Evolutionary conservation across 1,140 invertebrate genomes (phyloP).

Genomic region (Hycleus cichorii): DNA sequence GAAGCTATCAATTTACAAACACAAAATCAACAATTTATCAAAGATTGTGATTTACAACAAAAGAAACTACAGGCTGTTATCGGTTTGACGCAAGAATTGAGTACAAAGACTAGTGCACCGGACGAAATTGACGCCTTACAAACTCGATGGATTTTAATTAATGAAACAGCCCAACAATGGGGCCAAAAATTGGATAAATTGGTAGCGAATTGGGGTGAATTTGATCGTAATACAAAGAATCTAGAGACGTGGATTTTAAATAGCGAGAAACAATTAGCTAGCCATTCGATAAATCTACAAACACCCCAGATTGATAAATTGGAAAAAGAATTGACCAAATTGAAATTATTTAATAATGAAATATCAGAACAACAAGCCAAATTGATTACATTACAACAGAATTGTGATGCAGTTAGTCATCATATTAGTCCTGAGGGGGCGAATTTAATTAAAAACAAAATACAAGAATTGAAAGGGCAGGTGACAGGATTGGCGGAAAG

Average conservation of each 20-base stretch:
- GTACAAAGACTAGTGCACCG: slow-evolving; percentile 61
- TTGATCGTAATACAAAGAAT: slow-evolving; percentile 64
- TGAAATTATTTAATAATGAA: slow-evolving; percentile 73
- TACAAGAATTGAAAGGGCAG: slow-evolving; percentile 64
- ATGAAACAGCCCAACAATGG: slow-evolving; percentile 65
- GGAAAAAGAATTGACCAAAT: slow-evolving; percentile 60
- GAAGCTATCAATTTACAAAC: slow-evolving; percentile 73
- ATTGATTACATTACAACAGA: slow-evolving; percentile 68
- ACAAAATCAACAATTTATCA: slow-evolving; percentile 59
- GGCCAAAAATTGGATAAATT: slow-evolving; percentile 70
- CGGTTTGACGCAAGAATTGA: slow-evolving; percentile 63
- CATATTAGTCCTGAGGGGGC: slow-evolving; percentile 69
- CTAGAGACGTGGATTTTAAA: slow-evolving; percentile 65
- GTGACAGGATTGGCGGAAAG: slow-evolving; percentile 64
- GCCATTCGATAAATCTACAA: slow-evolving; percentile 49
- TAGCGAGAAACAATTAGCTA: slow-evolving; percentile 53
- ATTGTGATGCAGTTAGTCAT: slow-evolving; percentile 68
- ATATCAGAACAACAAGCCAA: slow-evolving; percentile 75
- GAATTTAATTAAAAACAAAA: slow-evolving; percentile 58
- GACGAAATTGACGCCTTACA: slow-evolving; percentile 77
- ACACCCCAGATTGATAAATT: slow-evolving; percentile 63
- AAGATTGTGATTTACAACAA: slow-evolving; percentile 69
- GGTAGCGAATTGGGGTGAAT: slow-evolving; percentile 70
- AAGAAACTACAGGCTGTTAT: slow-evolving; percentile 64
- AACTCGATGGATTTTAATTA: slow-evolving; percentile 68